Conservation (phyloP, 2,113 vertebrate genomes). For the Trichechus manatus region DNA sequence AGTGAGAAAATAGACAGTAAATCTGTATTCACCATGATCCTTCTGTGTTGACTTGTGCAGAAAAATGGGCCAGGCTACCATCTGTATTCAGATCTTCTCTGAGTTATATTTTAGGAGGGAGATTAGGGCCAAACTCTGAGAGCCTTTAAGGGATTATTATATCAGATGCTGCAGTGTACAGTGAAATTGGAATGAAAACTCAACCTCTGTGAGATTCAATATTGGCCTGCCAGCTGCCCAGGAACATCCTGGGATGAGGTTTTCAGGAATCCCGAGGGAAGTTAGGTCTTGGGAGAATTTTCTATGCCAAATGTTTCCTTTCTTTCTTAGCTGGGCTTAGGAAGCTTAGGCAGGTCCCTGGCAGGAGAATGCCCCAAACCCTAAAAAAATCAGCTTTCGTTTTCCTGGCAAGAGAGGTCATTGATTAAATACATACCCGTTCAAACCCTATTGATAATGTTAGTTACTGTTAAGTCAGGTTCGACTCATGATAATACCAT, state of each 20-base stretch:
- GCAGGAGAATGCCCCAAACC: neutral
- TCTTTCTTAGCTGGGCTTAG: neutral
- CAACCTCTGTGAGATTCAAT: neutral
- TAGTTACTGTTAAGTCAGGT: neutral
- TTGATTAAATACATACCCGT: neutral
- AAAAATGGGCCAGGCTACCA: constrained; percentile 59
- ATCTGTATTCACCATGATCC: constrained; percentile 59
- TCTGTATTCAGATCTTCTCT: constrained; percentile 71
- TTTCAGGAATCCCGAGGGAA: neutral
- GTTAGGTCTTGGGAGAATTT: neutral
- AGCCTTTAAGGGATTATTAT: constrained; percentile 61
- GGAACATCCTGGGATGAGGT: neutral
- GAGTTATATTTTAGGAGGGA: constrained; percentile 60
- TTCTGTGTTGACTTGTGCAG: constrained; percentile 60
- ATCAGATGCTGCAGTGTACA: constrained; percentile 16
- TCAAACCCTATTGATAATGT: neutral
- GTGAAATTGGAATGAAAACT: constrained; percentile 58
- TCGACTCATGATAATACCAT: neutral
- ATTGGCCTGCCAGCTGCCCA: constrained; percentile 14
- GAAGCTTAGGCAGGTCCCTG: neutral
- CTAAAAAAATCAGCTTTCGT: neutral
- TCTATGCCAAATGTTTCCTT: neutral
- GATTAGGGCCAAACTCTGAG: constrained; percentile 63
- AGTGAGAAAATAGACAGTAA: constrained; percentile 65
- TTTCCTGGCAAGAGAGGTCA: neutral